Conservation (phyloP, 2,797 vertebrate genomes). For the Capromys pilorides region DNA sequence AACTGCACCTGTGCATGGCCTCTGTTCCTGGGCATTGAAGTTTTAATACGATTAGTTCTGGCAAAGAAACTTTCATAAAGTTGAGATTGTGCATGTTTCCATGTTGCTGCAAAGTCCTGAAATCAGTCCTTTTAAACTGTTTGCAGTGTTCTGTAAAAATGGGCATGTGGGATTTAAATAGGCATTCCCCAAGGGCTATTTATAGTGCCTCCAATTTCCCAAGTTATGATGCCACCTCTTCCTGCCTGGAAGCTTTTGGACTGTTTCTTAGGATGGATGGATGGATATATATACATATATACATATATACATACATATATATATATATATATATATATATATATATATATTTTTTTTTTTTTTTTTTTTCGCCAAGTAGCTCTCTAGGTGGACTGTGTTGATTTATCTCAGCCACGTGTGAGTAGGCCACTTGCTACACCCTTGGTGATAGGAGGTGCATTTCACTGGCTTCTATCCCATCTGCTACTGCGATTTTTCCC, state of each 20-base stretch:
- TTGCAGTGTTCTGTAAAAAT: neutral
- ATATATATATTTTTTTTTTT: too few relatives aligned
- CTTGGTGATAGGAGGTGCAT: neutral
- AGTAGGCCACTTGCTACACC: neutral
- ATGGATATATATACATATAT: too few relatives aligned
- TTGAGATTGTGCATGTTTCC: constrained; percentile 15
- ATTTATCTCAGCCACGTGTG: neutral
- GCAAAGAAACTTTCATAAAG: neutral
- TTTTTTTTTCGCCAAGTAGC: too few relatives aligned
- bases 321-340: too few relatives aligned
- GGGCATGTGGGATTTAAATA: neutral
- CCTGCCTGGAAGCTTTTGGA: neutral
- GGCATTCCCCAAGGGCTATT: neutral
- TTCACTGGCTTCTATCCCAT: neutral
- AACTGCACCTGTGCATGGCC: neutral
- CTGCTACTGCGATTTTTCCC: neutral
- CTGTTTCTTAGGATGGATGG: constrained; percentile 11
- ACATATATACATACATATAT: too few relatives aligned
- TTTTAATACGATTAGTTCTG: neutral
- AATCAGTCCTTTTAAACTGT: constrained; percentile 6
- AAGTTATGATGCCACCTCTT: neutral
- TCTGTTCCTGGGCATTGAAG: neutral
- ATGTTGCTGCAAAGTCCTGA: constrained; percentile 17
- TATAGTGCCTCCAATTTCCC: neutral
- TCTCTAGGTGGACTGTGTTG: neutral